Percentiles rank a stretch among this genome's conserved stretches.
Evolutionary conservation across 2,888 invertebrate species (phyloP).

Genomic region (Machimus atricapillus): DNA sequence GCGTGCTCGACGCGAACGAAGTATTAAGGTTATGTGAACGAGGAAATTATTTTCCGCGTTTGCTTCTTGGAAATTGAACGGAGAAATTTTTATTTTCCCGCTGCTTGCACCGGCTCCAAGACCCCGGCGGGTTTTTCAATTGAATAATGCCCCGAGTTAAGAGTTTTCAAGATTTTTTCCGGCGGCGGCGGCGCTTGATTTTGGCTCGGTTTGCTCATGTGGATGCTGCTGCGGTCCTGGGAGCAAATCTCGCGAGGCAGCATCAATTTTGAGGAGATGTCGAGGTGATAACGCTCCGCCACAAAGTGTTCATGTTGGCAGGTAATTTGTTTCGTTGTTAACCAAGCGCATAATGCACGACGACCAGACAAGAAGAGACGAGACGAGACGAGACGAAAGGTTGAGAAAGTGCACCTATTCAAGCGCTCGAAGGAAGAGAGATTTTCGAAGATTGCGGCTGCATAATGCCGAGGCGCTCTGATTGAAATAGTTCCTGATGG

Average conservation of each 20-base stretch:
- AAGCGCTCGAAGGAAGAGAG: neutral
- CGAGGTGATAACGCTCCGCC: constrained; percentile 9
- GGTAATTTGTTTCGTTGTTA: constrained; percentile 35
- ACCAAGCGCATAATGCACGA: neutral
- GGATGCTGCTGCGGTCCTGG: neutral
- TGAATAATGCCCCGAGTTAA: neutral
- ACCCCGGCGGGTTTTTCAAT: neutral
- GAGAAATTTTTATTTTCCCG: constrained; percentile 20
- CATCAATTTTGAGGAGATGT: constrained; percentile 1
- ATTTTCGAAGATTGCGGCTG: neutral
- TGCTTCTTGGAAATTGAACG: constrained; percentile 24
- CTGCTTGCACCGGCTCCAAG: neutral
- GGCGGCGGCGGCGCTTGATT: neutral
- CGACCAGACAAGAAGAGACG: neutral
- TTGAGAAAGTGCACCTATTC: constrained; percentile 22
- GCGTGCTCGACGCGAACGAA: constrained; percentile 17
- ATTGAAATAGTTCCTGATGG: neutral
- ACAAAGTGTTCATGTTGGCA: constrained; percentile 34
- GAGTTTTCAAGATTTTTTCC: neutral
- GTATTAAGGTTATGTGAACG: constrained; percentile 38
- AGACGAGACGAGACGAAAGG: neutral
- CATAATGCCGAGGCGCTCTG: neutral
- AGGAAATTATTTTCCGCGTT: constrained; percentile 38
- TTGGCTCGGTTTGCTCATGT: neutral
- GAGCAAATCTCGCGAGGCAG: neutral